Conservation (phyloP, 2,797 vertebrate genomes). For the Gouania willdenowi region DNA sequence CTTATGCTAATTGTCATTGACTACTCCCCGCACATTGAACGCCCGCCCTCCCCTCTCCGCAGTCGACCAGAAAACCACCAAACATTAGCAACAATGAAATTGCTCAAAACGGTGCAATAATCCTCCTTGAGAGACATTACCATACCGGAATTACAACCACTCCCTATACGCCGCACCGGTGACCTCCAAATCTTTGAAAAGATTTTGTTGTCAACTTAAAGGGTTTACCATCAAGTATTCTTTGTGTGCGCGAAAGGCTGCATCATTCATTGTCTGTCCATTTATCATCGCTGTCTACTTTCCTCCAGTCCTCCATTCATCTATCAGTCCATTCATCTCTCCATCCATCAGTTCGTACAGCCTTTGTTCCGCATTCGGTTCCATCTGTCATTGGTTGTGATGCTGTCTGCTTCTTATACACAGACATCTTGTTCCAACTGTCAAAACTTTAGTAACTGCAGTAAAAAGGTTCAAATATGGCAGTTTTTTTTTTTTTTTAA, state of each 20-base stretch:
- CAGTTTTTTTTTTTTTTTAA: constrained; percentile 1
- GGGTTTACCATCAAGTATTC: constrained; percentile 48
- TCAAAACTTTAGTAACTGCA: constrained; percentile 31
- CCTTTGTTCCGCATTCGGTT: constrained; percentile 54
- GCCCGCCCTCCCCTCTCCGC: constrained; percentile 29
- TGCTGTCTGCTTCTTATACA: constrained; percentile 37
- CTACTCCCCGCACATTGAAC: constrained; percentile 49
- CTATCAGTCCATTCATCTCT: constrained; percentile 63
- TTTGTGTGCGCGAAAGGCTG: constrained; percentile 44
- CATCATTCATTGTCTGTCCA: constrained; percentile 46
- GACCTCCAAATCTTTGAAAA: constrained; percentile 22
- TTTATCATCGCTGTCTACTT: constrained; percentile 66
- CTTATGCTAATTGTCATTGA: constrained; percentile 71
- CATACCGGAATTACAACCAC: constrained; percentile 28
- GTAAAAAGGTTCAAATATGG: too few relatives aligned
- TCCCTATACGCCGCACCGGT: constrained; percentile 2
- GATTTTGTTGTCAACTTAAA: constrained; percentile 31
- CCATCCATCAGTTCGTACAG: constrained; percentile 64
- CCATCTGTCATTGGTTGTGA: constrained; percentile 57
- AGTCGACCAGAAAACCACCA: constrained; percentile 50
- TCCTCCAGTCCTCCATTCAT: constrained; percentile 55
- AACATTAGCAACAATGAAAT: constrained; percentile 50
- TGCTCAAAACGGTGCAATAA: constrained; percentile 37
- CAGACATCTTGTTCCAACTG: constrained; percentile 48
- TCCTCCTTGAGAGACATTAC: constrained; percentile 21